Evolutionary conservation across 2,797 vertebrate genomes (phyloP).

Genomic region (Dallia pectoralis): DNA sequence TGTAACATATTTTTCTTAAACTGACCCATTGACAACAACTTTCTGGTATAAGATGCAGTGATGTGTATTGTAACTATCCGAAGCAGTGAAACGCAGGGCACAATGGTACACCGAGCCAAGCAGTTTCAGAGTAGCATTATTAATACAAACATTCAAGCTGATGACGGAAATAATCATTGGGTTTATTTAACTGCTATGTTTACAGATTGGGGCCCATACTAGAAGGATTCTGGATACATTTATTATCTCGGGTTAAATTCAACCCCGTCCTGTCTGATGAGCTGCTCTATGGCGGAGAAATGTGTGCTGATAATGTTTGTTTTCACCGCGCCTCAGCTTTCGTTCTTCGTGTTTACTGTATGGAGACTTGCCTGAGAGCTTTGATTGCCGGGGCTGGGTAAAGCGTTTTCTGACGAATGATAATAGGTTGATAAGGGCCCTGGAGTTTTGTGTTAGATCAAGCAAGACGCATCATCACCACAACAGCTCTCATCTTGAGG

Average conservation of each 20-base stretch:
- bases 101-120: no score
- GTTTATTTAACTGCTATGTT: neutral
- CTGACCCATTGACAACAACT: no score
- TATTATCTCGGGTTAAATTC: neutral
- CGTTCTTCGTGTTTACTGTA: neutral
- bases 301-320: neutral
- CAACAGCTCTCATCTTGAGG: conserved; percentile 1
- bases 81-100: no score
- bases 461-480: neutral
- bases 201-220: neutral
- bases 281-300: neutral
- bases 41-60: no score
- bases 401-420: conserved; percentile 1
- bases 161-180: neutral
- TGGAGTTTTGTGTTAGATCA: neutral
- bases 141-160: conserved; percentile 4
- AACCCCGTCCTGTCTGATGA: neutral
- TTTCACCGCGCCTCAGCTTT: neutral
- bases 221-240: no score
- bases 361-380: neutral
- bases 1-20: no score
- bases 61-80: no score
- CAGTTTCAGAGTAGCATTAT: neutral
- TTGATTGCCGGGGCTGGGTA: neutral
- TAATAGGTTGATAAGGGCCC: conserved; percentile 5